A percentile compares a stretch with the other conserved stretches of the same genome.
Evolutionary conservation across 2,888 invertebrate species (phyloP).

Genomic region (Andrena praecox): DNA sequence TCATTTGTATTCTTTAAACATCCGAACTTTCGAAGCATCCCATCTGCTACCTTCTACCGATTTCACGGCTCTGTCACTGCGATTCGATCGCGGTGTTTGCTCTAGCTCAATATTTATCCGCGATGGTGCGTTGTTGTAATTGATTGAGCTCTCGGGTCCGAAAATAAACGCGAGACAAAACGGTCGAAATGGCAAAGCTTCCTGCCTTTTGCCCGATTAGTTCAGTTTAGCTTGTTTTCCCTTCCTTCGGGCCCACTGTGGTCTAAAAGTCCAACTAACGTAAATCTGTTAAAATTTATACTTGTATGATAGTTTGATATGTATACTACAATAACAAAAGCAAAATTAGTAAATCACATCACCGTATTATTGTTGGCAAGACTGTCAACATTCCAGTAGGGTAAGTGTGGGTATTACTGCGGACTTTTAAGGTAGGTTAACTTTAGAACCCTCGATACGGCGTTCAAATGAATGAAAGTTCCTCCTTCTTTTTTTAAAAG

Average conservation of each 20-base stretch:
- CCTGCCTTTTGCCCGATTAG: slow-evolving; percentile 21
- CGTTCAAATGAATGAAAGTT: too few species aligned
- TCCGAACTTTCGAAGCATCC: not conserved
- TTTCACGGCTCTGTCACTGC: not conserved
- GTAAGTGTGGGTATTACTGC: too few species aligned
- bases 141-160: slow-evolving; percentile 10
- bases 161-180: slow-evolving; percentile 12
- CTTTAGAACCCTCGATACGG: too few species aligned
- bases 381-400: too few species aligned
- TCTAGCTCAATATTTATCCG: not conserved
- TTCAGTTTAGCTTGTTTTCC: slow-evolving; percentile 23
- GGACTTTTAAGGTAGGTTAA: too few species aligned
- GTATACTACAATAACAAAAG: too few species aligned
- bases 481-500: too few species aligned
- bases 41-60: not conserved
- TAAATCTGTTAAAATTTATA: too few species aligned
- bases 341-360: too few species aligned
- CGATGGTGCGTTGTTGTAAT: slow-evolving; percentile 19
- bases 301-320: too few species aligned
- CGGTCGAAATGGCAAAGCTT: slow-evolving; percentile 26
- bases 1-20: not conserved
- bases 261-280: too few species aligned
- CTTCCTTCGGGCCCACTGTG: not conserved
- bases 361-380: too few species aligned
- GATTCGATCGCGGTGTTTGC: slow-evolving; percentile 1